Base-by-base conservation (phyloP, 2,113 vertebrate genomes). In the Platichthys stellatus region DNA sequence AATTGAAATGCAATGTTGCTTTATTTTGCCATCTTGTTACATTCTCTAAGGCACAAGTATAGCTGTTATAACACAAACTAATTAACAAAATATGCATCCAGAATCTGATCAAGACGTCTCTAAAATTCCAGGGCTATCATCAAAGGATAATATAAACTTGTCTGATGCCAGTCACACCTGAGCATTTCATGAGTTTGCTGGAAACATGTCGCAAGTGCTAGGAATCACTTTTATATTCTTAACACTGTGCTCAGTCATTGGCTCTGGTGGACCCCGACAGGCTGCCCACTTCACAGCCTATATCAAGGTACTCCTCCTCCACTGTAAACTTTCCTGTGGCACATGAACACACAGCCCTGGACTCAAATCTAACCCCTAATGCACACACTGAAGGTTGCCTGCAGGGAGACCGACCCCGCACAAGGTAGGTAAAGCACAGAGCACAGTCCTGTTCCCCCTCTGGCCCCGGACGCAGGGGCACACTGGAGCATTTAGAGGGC, bases 241-340 rank as follows among this genome's bases (percentile, higher is more conserved):
- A 69, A 90, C 85, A 89, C 61, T 81, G 63, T 12, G 28, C 53
- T 68, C 86, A 87, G 85, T 91, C 76, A 73, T 70, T 28, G 76
- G 69, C 63, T 66, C 38, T 26, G 57, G 61, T 40, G 73, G 75
- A 64, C 65, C 56, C 60, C 21, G 31, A 80, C 58, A 43, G 31
- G 18, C 38, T 72, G 57, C 81, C 83, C 85, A 88, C 91, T 80
- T 90, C 90, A 89, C 66, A 85, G 73, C 58, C 62, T 59, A 4
- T 43, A 72, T 83, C 69, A 61, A 73, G 26, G 67, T 20, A 17
- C 75, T 79, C 70, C 84, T 79, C 81, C 89, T 78, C 67, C 60
- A 88, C 67, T 80, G 83, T 81, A 88, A 91, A 88, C 88, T 49
- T 82, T 69, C 62, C 74, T 72, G 74, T 88, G 89, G 81, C 84